Base-by-base conservation (phyloP, 92 coral and sea anemone genomes). In the Epizoanthus ramosus region DNA sequence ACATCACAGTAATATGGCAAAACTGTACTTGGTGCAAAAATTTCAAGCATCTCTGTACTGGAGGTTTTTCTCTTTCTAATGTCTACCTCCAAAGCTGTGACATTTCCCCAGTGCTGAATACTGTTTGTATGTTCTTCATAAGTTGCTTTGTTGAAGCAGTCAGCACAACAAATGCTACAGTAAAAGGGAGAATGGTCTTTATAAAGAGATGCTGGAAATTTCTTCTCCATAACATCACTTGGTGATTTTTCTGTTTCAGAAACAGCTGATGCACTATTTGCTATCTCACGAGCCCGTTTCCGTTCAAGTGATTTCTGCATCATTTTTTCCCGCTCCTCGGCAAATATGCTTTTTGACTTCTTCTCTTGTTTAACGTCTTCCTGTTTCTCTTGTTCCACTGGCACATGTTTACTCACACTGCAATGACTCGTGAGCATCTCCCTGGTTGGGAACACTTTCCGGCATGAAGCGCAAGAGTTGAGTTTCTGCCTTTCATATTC, bases 1-100 rank as follows among this genome's bases (percentile, higher is more conserved):
- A 82, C 73, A 41, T 87, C 90, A 58, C 90, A 87, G 23, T 82
- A 87, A 75, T 74, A 82, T 14, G 90, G 90, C 18, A 28, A 23
- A n/a, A 61, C 41, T 16, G 43, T 61, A 61, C 82, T 28, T 18
- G 82, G 82, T 61, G 82, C 82, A 60, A 77, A 77, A 35, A 61
- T 77, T 54, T 77, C 70, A 35, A 47, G 82, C 58, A 61, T 61
- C 60, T 77, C 82, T 60, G 66, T 6, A 47, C 53, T 25, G 15
- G 82, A 77, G 5, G 82, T 37, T 60, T 61, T 77, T 61, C 57
- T 39, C 28, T 77, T 77, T 14, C 68, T 61, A 4, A 77, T 68
- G 37, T 77, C 82, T 39, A 39, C 58, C 66, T 77, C 82, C 39
- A 77, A 77, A 77, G 82, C 82, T 41, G 57, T 77, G 15, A 77